phyloP scores from a whole-genome alignment of 1,140 invertebrate species.

The Drosophila pallidifrons region DNA sequence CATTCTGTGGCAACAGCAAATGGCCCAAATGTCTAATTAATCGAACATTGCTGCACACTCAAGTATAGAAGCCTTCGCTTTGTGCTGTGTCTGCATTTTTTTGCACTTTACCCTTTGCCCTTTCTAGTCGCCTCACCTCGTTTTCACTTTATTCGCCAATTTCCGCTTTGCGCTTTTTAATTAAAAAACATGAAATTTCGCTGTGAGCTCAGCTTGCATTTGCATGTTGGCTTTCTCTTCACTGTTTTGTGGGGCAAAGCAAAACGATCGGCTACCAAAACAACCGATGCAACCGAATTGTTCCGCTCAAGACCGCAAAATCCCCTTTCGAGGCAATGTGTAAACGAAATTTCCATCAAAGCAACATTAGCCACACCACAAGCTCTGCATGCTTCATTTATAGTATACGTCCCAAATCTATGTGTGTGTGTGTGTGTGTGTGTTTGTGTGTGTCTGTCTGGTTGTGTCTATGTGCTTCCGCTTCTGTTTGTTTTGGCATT shows the following conservation, averaged over 20 bases:
- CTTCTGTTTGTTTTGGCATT: conserved; percentile 32
- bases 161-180: conserved; percentile 48
- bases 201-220: conserved; percentile 10
- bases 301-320: conserved; percentile 51
- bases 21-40: conserved; percentile 70
- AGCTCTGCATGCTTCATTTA: conserved; percentile 38
- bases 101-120: conserved; percentile 8
- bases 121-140: not conserved
- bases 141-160: conserved; percentile 10
- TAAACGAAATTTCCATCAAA: conserved; percentile 54
- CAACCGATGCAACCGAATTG: conserved; percentile 21
- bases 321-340: conserved; percentile 48
- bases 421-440: conserved; percentile 1
- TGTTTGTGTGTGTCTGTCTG: not conserved
- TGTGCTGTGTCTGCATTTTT: conserved; percentile 49
- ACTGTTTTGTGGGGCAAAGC: conserved; percentile 2
- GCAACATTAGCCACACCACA: conserved; percentile 58
- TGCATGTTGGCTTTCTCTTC: conserved; percentile 26
- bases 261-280: conserved; percentile 9
- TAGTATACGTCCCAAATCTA: conserved; percentile 1
- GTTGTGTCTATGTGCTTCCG: conserved; percentile 11
- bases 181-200: conserved; percentile 40
- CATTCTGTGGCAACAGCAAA: conserved; percentile 4
- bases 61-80: conserved; percentile 48
- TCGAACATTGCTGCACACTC: conserved; percentile 54